phyloP scores from a whole-genome alignment of 2,888 invertebrate genomes.

The Andrena bicolor region DNA sequence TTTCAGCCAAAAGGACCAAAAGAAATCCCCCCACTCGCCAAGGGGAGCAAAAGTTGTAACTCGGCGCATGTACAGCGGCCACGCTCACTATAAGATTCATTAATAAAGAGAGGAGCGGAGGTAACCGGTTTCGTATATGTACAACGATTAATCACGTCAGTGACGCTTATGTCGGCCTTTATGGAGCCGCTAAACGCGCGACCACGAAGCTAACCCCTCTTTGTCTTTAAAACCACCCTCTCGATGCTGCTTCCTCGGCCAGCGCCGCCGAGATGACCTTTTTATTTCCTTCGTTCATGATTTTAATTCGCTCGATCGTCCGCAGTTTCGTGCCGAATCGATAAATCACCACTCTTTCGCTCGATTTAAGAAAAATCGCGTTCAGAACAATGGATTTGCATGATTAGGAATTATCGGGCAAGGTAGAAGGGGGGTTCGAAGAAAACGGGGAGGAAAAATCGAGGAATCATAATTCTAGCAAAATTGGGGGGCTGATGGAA shows the following conservation, averaged over 20 bases:
- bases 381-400: slow-evolving; percentile 36
- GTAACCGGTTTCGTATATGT: slow-evolving; percentile 48
- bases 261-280: slow-evolving; percentile 35
- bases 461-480: neutral
- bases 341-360: neutral
- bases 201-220: slow-evolving; percentile 53
- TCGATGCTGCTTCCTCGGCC: slow-evolving; percentile 20
- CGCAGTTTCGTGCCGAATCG: neutral
- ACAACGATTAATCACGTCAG: slow-evolving; percentile 65
- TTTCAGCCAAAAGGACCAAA: neutral
- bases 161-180: slow-evolving; percentile 57
- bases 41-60: slow-evolving; percentile 20
- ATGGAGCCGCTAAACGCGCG: slow-evolving; percentile 59
- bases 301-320: neutral
- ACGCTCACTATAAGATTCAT: slow-evolving; percentile 46
- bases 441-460: neutral
- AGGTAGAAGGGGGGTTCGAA: neutral
- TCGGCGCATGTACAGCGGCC: slow-evolving; percentile 27
- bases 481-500: neutral
- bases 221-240: slow-evolving; percentile 52
- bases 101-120: slow-evolving; percentile 51
- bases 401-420: slow-evolving; percentile 15
- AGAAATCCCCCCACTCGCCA: neutral
- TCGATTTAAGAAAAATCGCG: slow-evolving; percentile 1
- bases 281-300: slow-evolving; percentile 1